Evolutionary conservation across 1,140 invertebrate species (phyloP).

Genomic region (Drosophila kohkoa): DNA sequence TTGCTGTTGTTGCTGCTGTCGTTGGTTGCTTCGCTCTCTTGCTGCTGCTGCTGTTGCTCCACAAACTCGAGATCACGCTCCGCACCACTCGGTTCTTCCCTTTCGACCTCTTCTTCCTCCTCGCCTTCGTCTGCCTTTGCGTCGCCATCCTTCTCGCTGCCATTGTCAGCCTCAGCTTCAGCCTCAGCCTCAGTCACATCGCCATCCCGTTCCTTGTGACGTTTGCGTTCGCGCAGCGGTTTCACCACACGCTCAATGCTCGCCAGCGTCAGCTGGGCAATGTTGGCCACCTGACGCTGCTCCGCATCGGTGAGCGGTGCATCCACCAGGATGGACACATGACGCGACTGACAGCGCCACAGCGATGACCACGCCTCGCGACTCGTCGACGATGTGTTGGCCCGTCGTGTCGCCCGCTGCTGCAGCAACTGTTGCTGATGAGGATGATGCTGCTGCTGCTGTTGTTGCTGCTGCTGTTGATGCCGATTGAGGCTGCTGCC

Average conservation of each 20-base stretch:
- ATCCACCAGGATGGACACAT: slow-evolving; percentile 68
- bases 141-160: too few relatives aligned
- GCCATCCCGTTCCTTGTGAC: neutral
- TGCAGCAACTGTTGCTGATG: slow-evolving; percentile 1
- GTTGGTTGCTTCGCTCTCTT: neutral
- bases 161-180: neutral
- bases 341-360: slow-evolving; percentile 60
- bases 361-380: slow-evolving; percentile 1
- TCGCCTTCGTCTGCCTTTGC: too few relatives aligned
- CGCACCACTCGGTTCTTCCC: too few relatives aligned
- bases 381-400: slow-evolving; percentile 41
- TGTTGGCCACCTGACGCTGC: slow-evolving; percentile 45
- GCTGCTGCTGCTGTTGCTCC: neutral
- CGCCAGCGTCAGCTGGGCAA: slow-evolving; percentile 54
- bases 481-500: neutral
- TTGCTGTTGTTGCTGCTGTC: neutral
- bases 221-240: slow-evolving; percentile 6
- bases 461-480: slow-evolving; percentile 24
- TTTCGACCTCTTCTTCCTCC: too few relatives aligned
- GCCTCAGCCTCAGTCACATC: neutral
- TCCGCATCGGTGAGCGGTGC: slow-evolving; percentile 49
- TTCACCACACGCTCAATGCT: slow-evolving; percentile 63
- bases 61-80: too few relatives aligned
- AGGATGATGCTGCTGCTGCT: slow-evolving; percentile 4
- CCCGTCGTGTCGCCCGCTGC: slow-evolving; percentile 34